Conservation (phyloP, 2,888 invertebrate genomes). For the Syritta pipiens region DNA sequence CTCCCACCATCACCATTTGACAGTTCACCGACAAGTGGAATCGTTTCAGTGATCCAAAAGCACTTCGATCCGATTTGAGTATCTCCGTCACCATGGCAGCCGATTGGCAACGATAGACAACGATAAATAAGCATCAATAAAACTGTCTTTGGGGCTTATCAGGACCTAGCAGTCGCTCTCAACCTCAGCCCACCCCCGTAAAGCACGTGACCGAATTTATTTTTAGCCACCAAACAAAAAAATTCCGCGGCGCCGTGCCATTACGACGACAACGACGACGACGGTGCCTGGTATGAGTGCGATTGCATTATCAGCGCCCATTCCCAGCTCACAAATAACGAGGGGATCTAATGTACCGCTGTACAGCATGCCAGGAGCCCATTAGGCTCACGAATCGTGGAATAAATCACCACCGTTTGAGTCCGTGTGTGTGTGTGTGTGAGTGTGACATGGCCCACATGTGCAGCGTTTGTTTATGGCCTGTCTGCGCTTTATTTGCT, state of each 20-base stretch:
- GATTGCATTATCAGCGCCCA: constrained; percentile 58
- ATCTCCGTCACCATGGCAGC: constrained; percentile 9
- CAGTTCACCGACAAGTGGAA: too few species aligned
- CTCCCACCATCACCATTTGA: too few species aligned
- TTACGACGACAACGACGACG: not conserved
- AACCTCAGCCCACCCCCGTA: not conserved
- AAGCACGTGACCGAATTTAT: constrained; percentile 27
- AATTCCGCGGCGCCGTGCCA: constrained; percentile 27
- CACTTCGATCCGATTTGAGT: constrained; percentile 25
- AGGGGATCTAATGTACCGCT: constrained; percentile 50
- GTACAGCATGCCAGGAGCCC: constrained; percentile 36
- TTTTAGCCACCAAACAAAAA: constrained; percentile 17
- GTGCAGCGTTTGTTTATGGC: constrained; percentile 23
- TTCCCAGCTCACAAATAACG: constrained; percentile 32
- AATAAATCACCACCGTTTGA: constrained; percentile 37
- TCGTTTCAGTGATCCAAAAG: too few species aligned
- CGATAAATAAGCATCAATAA: constrained; percentile 54
- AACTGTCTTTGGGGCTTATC: constrained; percentile 54
- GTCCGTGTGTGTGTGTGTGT: too few species aligned
- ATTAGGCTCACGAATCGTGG: constrained; percentile 34
- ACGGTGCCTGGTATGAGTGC: constrained; percentile 23
- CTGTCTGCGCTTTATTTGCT: constrained; percentile 29
- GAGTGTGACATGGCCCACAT: constrained; percentile 1
- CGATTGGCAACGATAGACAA: constrained; percentile 47
- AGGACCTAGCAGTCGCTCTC: constrained; percentile 5